Evolutionary conservation across 2,888 invertebrate species (phyloP).

Genomic region (Ormia ochracea): DNA sequence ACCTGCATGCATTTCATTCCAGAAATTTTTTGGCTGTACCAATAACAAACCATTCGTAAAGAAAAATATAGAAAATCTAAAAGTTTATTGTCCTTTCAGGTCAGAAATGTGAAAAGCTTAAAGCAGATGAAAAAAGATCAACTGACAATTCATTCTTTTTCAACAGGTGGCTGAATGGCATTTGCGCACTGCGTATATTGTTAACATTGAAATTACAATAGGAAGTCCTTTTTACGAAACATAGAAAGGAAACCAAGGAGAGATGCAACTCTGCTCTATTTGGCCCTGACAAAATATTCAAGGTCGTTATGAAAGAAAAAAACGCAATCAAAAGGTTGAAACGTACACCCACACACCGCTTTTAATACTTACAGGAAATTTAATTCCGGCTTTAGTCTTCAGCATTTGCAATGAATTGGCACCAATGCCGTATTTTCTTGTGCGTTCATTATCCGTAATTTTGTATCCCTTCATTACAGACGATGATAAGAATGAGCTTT

Average conservation of each 20-base stretch:
- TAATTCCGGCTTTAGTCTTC: conserved; percentile 71
- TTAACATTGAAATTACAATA: conserved; percentile 69
- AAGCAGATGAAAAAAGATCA: conserved; percentile 6
- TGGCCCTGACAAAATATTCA: conserved; percentile 40
- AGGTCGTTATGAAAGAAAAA: conserved; percentile 41
- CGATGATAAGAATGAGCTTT: background rate
- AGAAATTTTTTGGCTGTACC: background rate
- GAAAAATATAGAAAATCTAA: conserved; percentile 6
- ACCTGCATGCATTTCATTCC: conserved; percentile 56
- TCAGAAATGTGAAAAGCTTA: conserved; percentile 18
- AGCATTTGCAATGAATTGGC: conserved; percentile 74
- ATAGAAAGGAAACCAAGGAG: background rate
- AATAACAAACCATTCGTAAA: background rate
- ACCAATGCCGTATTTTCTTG: conserved; percentile 75
- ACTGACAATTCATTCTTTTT: conserved; percentile 41
- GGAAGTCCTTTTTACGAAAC: conserved; percentile 6
- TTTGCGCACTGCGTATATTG: conserved; percentile 32
- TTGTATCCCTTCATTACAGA: conserved; percentile 74
- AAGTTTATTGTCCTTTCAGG: conserved; percentile 66
- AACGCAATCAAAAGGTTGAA: background rate
- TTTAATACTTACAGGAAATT: conserved; percentile 75
- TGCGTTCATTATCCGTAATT: conserved; percentile 74
- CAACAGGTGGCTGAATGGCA: conserved; percentile 62
- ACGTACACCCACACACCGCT: background rate
- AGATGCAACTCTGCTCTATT: conserved; percentile 43